A percentile compares a stretch with the other conserved stretches of the same genome.
phyloP scores from a whole-genome alignment of 2,888 invertebrate genomes.

The Leuctra nigra region DNA sequence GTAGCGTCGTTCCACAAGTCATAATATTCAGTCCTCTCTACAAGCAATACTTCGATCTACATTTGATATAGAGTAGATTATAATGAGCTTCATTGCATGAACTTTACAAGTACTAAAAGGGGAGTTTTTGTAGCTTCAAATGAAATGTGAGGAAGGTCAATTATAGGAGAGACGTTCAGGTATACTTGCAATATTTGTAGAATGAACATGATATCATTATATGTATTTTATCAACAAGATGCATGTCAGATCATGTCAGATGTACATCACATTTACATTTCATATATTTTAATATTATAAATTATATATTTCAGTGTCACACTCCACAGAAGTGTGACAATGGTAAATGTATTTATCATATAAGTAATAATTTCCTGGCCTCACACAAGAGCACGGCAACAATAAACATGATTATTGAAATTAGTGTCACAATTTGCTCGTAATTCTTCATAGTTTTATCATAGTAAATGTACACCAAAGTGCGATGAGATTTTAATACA shows the following conservation, averaged over 20 bases:
- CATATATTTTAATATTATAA: constrained; percentile 16
- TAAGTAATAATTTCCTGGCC: not conserved
- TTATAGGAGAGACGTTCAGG: too few species aligned
- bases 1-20: constrained; percentile 40
- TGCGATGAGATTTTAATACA: not conserved
- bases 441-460: not conserved
- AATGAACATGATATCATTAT: constrained; percentile 27
- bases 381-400: constrained; percentile 2
- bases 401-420: constrained; percentile 1
- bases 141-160: too few species aligned
- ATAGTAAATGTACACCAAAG: not conserved
- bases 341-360: not conserved
- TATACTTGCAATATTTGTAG: constrained; percentile 20
- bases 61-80: too few species aligned
- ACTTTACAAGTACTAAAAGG: too few species aligned
- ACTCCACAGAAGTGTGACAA: constrained; percentile 23
- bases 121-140: too few species aligned
- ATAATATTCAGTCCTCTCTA: too few species aligned
- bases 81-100: too few species aligned
- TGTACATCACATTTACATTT: constrained; percentile 25
- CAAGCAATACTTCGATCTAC: too few species aligned
- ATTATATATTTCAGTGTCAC: constrained; percentile 21
- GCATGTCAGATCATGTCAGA: constrained; percentile 23
- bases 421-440: not conserved
- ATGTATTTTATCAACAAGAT: constrained; percentile 24